phyloP scores from a whole-genome alignment of 2,888 invertebrate species.

The Acronicta leporina region DNA sequence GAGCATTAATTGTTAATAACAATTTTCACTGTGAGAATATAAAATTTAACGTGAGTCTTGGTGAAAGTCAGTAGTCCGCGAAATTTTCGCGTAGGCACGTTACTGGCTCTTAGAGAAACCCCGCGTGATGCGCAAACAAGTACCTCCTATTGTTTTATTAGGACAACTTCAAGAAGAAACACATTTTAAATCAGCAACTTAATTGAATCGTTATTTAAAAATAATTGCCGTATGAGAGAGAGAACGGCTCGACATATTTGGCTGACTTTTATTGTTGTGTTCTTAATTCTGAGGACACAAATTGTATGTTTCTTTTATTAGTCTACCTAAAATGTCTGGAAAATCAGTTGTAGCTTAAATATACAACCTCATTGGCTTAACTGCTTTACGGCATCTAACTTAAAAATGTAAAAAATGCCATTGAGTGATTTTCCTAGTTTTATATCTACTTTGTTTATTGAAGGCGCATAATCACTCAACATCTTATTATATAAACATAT shows the following conservation, averaged over 20 bases:
- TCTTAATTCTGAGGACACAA: too few relatives aligned
- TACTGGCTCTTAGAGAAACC: conserved; percentile 66
- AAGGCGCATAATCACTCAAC: too few relatives aligned
- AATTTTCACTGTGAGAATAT: conserved; percentile 62
- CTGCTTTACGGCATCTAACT: too few relatives aligned
- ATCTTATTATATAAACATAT: background rate
- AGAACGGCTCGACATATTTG: too few relatives aligned
- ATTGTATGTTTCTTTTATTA: too few relatives aligned
- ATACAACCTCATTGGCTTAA: too few relatives aligned
- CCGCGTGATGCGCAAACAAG: conserved; percentile 63
- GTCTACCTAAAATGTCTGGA: too few relatives aligned
- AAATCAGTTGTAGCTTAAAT: background rate
- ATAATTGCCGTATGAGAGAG: too few relatives aligned
- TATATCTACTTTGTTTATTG: too few relatives aligned
- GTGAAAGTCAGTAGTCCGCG: conserved; percentile 70
- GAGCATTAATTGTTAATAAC: conserved; percentile 70
- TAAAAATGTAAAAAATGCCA: too few relatives aligned
- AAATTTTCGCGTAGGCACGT: conserved; percentile 78
- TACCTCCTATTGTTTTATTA: conserved; percentile 65
- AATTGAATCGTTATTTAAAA: conserved; percentile 15
- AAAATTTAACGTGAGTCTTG: conserved; percentile 39
- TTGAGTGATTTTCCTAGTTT: too few relatives aligned
- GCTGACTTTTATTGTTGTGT: too few relatives aligned
- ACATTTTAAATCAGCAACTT: conserved; percentile 37
- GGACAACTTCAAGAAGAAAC: conserved; percentile 51